Evolutionary conservation across 2,888 invertebrate genomes (phyloP).

Genomic region (Drosophila multiciliata): DNA sequence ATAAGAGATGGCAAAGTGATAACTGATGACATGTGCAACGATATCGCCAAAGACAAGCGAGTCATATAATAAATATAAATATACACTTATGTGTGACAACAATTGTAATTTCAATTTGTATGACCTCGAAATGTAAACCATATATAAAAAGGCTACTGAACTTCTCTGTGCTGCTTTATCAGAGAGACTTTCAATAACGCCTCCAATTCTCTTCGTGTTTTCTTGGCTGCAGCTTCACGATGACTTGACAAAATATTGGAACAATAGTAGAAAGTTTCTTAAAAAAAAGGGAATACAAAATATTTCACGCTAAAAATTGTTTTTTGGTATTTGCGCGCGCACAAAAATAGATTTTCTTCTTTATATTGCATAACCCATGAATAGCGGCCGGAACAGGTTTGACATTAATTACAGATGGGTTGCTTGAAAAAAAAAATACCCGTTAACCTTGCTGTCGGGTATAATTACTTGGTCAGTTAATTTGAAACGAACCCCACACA

Average conservation of each 20-base stretch:
- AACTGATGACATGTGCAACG: conserved; percentile 9
- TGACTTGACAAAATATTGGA: conserved; percentile 35
- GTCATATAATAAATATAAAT: not conserved
- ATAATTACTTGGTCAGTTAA: conserved; percentile 44
- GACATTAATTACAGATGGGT: conserved; percentile 49
- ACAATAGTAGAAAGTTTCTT: not conserved
- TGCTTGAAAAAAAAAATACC: conserved; percentile 41
- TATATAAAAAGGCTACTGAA: conserved; percentile 40
- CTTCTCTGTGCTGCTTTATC: conserved; percentile 28
- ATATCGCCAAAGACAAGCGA: conserved; percentile 28
- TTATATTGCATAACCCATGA: conserved; percentile 43
- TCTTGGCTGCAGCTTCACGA: conserved; percentile 40
- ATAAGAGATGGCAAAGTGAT: conserved; percentile 8
- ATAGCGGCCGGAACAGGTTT: conserved; percentile 58
- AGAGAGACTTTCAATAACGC: conserved; percentile 2
- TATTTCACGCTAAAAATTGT: conserved; percentile 1
- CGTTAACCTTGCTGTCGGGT: conserved; percentile 52
- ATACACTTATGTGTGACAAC: conserved; percentile 15
- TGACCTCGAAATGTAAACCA: conserved; percentile 14
- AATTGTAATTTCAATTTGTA: conserved; percentile 10
- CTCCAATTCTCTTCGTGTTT: not conserved
- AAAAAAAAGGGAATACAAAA: not conserved
- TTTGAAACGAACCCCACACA: conserved; percentile 24
- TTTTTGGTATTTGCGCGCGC: conserved; percentile 14
- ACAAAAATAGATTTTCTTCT: conserved; percentile 21